phyloP scores from a whole-genome alignment of 2,113 vertebrate species.

The Indicator indicator region DNA sequence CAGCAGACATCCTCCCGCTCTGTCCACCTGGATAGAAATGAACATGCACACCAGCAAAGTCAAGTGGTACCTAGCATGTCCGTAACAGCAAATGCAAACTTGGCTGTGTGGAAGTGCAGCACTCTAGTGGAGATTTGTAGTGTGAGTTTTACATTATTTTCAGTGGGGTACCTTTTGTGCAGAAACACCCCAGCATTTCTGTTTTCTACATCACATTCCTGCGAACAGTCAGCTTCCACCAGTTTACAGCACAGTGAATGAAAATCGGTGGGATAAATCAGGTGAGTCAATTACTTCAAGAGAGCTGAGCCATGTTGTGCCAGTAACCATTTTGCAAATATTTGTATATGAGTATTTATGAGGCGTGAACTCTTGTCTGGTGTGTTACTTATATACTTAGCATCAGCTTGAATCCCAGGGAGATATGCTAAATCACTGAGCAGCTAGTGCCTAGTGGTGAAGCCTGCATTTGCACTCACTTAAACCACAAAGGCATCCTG shows the following conservation, averaged over 20 bases:
- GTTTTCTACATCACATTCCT: not conserved
- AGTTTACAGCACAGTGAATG: not conserved
- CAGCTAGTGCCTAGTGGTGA: not conserved
- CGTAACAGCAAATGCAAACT: not conserved
- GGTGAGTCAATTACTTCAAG: not conserved
- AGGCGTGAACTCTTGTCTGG: not conserved
- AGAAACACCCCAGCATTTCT: not conserved
- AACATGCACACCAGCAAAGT: not conserved
- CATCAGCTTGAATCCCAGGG: not conserved
- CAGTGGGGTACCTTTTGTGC: not conserved
- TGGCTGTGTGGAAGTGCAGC: not conserved
- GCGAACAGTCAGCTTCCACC: not conserved
- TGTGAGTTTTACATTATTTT: not conserved
- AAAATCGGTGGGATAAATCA: not conserved
- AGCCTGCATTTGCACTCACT: not conserved
- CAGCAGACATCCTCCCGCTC: rapidly evolving
- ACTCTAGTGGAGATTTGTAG: not conserved
- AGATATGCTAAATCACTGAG: not conserved
- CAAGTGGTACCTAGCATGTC: not conserved
- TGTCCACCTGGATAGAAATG: not conserved
- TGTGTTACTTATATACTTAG: too few species aligned
- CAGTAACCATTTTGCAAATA: not conserved
- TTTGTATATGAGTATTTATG: not conserved
- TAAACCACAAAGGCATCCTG: not conserved
- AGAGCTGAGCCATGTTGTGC: not conserved